A percentile compares a stretch with the other conserved stretches of the same genome.
These are phyloP conservation scores for Hydrophis major DNA, from an alignment of 2,797 vertebrate species.

Conservation along the genomic window DNA sequence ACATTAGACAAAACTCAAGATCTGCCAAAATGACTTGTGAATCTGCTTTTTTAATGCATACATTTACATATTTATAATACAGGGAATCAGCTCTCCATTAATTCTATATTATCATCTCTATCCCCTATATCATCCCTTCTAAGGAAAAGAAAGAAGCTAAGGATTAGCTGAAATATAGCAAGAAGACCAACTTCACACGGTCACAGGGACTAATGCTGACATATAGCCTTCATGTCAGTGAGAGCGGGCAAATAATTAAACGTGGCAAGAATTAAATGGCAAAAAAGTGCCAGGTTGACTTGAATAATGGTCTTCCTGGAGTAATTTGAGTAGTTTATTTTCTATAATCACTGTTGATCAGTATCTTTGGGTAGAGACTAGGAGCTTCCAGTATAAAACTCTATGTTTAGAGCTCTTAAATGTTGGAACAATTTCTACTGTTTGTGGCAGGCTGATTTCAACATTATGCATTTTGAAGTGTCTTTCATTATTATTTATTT, in stretches of 20 bases:
- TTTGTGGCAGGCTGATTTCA: not conserved
- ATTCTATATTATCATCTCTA: not conserved
- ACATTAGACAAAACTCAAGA: not conserved
- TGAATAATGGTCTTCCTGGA: not conserved
- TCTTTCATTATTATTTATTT: not conserved
- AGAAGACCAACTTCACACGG: not conserved
- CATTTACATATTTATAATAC: not conserved
- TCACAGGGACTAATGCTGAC: not conserved
- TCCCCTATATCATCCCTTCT: not conserved
- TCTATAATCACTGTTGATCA: not conserved
- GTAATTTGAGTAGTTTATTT: not conserved
- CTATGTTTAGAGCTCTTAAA: not conserved
- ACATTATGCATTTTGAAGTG: not conserved
- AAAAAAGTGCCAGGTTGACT: not conserved
- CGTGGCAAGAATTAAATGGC: not conserved
- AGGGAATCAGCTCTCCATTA: not conserved
- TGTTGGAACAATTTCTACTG: not conserved
- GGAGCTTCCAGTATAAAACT: not conserved
- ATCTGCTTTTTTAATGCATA: constrained; percentile 3
- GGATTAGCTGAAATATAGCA: not conserved
- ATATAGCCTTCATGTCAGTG: not conserved
- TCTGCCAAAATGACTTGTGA: not conserved
- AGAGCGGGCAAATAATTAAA: not conserved
- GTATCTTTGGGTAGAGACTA: not conserved
- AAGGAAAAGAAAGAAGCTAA: not conserved